Conservation (phyloP, 2,113 vertebrate genomes). For the Aix galericulata region DNA sequence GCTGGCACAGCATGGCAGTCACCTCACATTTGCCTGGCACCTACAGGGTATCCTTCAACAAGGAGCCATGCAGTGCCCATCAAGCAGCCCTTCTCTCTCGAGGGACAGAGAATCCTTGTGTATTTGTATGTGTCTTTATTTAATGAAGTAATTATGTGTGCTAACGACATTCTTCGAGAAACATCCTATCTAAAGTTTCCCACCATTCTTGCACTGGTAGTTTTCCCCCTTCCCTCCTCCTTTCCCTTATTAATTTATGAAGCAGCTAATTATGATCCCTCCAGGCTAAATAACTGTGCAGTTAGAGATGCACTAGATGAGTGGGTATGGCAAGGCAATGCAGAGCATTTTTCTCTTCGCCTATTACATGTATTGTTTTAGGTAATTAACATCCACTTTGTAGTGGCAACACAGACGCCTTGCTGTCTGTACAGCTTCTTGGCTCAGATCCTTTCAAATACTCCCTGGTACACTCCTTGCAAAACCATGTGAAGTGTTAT, state of each 20-base stretch:
- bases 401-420: conserved; percentile 87
- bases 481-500: conserved; percentile 80
- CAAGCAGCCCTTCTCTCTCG: conserved; percentile 26
- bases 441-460: conserved; percentile 78
- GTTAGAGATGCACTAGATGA: conserved; percentile 78
- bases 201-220: conserved; percentile 74
- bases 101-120: conserved; percentile 5
- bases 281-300: conserved; percentile 83
- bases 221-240: conserved; percentile 68
- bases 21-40: conserved; percentile 1
- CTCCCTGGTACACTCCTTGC: conserved; percentile 81
- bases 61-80: neutral
- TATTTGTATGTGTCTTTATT: conserved; percentile 29
- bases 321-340: conserved; percentile 72
- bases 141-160: conserved; percentile 73
- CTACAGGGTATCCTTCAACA: neutral
- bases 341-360: conserved; percentile 78
- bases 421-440: conserved; percentile 85
- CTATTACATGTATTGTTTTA: conserved; percentile 88
- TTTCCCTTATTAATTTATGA: conserved; percentile 84
- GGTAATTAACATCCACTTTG: conserved; percentile 90
- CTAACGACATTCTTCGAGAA: conserved; percentile 78
- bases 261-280: conserved; percentile 81
- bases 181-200: conserved; percentile 80
- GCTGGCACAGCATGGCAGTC: neutral